Evolutionary conservation across 2,888 invertebrate species (phyloP), one percentile per base, ranked within the genome.

Genomic region (Tricholauxania praeusta): DNA sequence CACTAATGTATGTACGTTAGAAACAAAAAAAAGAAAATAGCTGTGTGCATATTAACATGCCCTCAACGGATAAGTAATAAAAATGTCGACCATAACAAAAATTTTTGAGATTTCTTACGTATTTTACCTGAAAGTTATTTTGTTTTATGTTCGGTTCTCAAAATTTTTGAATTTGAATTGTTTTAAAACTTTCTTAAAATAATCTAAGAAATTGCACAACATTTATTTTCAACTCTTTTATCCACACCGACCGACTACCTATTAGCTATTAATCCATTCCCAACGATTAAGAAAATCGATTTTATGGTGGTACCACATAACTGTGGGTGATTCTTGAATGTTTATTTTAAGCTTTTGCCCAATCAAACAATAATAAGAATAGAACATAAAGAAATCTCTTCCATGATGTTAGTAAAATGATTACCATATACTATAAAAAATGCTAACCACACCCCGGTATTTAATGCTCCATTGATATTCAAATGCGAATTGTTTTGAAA

Each of bases 381-480:
- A 14, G 14, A 4, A 12, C 12, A 12, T 22, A 55, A 10, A 22
- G n/a, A 17, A 22, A 14, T 57, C 14, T 57, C 17, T 57, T 14
- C 57, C 22, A 28, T 22, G 57, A 57, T 57, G 22, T 19, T 57
- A 39, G 10, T 10, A 15, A 28, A 6, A 8, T 57, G 19, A 57
- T 12, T 14, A 28, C 15, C 28, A 28, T 57, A 15, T 19, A 28
- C 28, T 4, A 28, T 28, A 28, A 14, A 28, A 55, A 55, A 15
- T 19, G 7, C 15, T 10, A 47, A 39, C n/a, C 12, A 62, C 60
- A 62, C 60, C 60, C 60, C 47, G 17, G 28, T 17, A 62, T 62
- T 62, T 62, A 62, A 62, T 39, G 39, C 60, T 57, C 7, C 60
- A 62, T 62, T 62, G 47, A 62, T 39, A 62, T 62, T 28, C 12